Percentiles rank a stretch among this genome's conserved stretches.
phyloP scores from a whole-genome alignment of 35 echinoderm and acorn worm species.

The Stichopus chloronotus region DNA sequence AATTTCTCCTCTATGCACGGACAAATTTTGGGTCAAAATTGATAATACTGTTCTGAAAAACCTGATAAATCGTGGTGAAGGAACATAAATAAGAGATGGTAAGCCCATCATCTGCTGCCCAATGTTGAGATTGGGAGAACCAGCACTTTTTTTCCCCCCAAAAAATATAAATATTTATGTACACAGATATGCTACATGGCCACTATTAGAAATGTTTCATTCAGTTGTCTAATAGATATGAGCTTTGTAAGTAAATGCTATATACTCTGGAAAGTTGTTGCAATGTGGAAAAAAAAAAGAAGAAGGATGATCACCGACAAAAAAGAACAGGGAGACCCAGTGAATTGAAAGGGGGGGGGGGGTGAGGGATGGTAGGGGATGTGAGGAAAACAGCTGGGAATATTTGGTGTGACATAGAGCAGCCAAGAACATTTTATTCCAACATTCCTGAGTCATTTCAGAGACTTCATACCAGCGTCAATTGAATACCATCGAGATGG shows the following conservation, averaged over 20 bases:
- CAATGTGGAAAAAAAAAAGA: not conserved
- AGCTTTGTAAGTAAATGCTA: not conserved
- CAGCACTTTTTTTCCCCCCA: not conserved
- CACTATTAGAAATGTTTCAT: not conserved
- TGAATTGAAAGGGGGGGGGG: no score
- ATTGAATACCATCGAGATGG: slow-evolving; percentile 44
- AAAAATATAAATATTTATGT: slow-evolving; percentile 10
- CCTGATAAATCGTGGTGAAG: no score
- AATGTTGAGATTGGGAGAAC: no score
- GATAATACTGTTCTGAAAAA: not conserved
- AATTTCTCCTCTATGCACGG: not conserved
- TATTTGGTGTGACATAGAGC: not conserved
- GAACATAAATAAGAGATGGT: no score
- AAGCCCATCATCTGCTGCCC: no score
- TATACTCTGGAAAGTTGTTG: not conserved
- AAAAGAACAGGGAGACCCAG: not conserved
- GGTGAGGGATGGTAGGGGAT: no score
- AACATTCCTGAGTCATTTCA: not conserved
- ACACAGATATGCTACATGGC: not conserved
- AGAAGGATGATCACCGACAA: no score
- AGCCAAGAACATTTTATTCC: not conserved
- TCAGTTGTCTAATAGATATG: not conserved
- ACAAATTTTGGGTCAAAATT: not conserved
- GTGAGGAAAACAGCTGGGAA: not conserved
- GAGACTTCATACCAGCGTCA: slow-evolving; percentile 8